Evolutionary conservation across 2,888 invertebrate species (phyloP), one percentile per base, ranked within the genome.

Genomic region (Enchytraeus crypticus): DNA sequence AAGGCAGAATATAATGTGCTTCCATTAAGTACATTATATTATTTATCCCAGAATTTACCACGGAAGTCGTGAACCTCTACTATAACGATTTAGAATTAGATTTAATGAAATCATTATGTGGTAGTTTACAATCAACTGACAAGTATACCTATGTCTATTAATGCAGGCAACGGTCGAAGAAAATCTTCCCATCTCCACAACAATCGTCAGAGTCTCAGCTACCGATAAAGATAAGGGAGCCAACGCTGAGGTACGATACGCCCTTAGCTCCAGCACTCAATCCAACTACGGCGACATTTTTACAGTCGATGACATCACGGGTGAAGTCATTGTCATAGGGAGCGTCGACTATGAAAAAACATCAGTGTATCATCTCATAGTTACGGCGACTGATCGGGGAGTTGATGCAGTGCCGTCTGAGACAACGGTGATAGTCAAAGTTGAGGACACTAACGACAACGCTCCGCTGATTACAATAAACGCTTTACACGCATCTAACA

Each of bases 401-500:
- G 59, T 60, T 1, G 65, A 63, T 29, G 46, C 67, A 0, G 8
- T 67, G 2, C 53, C 66, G 2, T 62, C 64, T 0, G 66, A 69
- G n/a, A 61, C 67, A 33, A 66, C 53, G 18, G 67, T 69, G 5
- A 49, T 69, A 18, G 59, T 69, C 8, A 34, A 53, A 21, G 64
- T 69, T n/a, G 32, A 59, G 18, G 67, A 69, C 45, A 49, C 61
- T 32, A 69, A 69, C 45, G 69, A 69, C 59, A 60, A 69, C 59
- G 55, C 60, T 5, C 68, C 68, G 1, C 46, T 57, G 51, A 68
- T 68, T 45, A 61, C 47, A 11, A 63, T 68, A n/a, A 67, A 66
- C 54, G 62, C 68, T 29, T 57, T 68, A 21, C 53, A 57, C 21
- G 49, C 61, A 51, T 53, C 53, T 11, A 46, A 66, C 60, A 46